phyloP scores from a whole-genome alignment of 2,113 vertebrate species.

The Menura novaehollandiae region DNA sequence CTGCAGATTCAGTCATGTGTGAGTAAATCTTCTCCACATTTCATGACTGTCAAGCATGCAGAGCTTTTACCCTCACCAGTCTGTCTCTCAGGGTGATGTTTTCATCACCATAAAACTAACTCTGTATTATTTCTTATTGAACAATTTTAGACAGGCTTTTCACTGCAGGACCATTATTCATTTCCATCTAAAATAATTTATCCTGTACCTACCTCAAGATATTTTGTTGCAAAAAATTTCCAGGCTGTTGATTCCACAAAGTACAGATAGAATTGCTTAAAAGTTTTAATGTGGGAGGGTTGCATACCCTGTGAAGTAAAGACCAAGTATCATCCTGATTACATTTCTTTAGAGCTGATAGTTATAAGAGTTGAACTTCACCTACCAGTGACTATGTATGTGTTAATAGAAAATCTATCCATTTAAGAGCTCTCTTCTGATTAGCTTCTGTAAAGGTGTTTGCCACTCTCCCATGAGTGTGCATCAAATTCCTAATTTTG shows the following conservation, averaged over 20 bases:
- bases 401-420: background rate
- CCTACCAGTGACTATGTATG: background rate
- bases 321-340: background rate
- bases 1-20: background rate
- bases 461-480: background rate
- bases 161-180: background rate
- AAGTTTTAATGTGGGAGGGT: background rate
- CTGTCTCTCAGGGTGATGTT: background rate
- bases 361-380: background rate
- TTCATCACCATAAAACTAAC: slow-evolving; percentile 30
- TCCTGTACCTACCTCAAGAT: background rate
- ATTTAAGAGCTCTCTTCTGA: background rate
- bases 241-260: background rate
- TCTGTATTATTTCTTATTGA: background rate
- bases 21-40: slow-evolving; percentile 12
- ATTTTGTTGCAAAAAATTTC: background rate
- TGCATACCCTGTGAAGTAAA: background rate
- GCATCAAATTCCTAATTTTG: background rate
- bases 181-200: slow-evolving; percentile 19
- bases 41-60: background rate
- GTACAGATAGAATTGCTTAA: background rate
- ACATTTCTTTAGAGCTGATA: background rate
- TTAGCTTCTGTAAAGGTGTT: background rate
- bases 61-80: background rate
- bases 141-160: background rate